Conservation (phyloP, 2,113 vertebrate genomes). For the Cyanoderma ruficeps region DNA sequence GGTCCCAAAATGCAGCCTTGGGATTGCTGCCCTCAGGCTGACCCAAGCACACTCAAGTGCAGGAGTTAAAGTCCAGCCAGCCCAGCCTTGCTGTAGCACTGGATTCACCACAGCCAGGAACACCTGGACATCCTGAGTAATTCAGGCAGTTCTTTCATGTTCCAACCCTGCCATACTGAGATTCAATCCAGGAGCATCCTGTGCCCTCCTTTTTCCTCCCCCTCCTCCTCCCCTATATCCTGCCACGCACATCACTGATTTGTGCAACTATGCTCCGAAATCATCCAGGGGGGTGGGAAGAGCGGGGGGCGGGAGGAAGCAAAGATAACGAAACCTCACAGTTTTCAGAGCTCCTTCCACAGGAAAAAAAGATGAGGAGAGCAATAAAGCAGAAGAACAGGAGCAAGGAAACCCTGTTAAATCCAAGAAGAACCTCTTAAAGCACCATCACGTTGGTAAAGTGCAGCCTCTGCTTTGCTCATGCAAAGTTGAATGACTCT, state of each 20-base stretch:
- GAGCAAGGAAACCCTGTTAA: not conserved
- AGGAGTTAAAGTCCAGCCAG: not conserved
- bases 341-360: not conserved
- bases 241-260: not conserved
- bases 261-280: not conserved
- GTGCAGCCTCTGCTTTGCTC: not conserved
- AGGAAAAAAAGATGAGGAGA: fast-evolving
- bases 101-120: not conserved
- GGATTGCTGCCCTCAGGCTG: fast-evolving
- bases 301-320: not conserved
- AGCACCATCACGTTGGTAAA: not conserved
- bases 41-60: not conserved
- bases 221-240: not conserved
- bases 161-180: not conserved
- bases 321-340: not conserved
- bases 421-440: not conserved
- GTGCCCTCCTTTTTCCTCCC: not conserved
- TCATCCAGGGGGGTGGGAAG: not conserved
- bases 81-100: fast-evolving
- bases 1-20: no score
- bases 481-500: not conserved
- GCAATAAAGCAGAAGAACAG: not conserved
- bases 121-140: not conserved
- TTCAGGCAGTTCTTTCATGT: not conserved
- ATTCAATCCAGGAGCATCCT: not conserved